Evolutionary conservation across 2,888 invertebrate species (phyloP).

Genomic region (Patella ulyssiponensis): DNA sequence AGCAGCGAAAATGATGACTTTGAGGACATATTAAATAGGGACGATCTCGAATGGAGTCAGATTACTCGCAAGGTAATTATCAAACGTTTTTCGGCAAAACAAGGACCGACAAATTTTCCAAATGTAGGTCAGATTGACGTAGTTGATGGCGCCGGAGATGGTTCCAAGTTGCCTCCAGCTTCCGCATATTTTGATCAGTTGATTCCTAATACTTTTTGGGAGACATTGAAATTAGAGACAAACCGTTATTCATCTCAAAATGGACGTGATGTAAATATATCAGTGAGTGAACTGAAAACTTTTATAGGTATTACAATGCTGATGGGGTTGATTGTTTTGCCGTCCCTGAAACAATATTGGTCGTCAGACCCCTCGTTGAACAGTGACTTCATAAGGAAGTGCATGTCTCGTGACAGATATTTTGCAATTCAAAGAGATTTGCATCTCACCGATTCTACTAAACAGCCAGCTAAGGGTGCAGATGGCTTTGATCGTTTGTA

Average conservation of each 20-base stretch:
- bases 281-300: neutral
- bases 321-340: neutral
- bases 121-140: no score
- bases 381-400: neutral
- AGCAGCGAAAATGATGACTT: neutral
- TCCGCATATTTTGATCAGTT: neutral
- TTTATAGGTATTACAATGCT: neutral
- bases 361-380: neutral
- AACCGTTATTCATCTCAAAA: neutral
- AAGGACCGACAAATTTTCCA: constrained; percentile 1
- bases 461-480: no score
- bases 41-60: neutral
- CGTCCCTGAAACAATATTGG: neutral
- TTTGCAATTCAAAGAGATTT: neutral
- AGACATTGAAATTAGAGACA: no score
- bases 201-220: neutral
- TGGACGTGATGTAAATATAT: neutral
- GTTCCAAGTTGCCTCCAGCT: neutral
- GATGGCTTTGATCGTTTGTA: no score
- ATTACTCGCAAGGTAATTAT: neutral
- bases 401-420: neutral
- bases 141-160: neutral
- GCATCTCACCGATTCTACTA: no score
- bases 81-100: neutral
- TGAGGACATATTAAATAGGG: neutral